Conservation (phyloP, 2,888 invertebrate genomes). For the Torymus texanus region DNA sequence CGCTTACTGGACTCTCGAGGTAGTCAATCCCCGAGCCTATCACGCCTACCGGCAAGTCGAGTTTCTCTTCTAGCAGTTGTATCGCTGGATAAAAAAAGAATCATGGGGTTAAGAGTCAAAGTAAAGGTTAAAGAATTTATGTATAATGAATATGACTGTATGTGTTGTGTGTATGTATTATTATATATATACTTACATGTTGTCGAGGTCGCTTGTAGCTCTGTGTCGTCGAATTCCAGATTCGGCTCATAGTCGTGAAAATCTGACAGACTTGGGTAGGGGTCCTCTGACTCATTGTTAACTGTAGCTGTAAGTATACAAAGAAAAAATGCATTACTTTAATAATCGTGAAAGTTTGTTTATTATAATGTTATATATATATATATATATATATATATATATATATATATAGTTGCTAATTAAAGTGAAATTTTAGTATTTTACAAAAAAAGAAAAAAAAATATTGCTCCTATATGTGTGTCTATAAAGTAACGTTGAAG, state of each 20-base stretch:
- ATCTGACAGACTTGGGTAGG: conserved; percentile 91
- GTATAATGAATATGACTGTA: conserved; percentile 26
- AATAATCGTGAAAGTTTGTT: too few species aligned
- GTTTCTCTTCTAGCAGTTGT: conserved; percentile 72
- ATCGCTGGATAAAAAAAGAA: conserved; percentile 63
- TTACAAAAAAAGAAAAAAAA: too few species aligned
- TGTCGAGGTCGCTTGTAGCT: conserved; percentile 83
- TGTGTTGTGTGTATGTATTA: neutral
- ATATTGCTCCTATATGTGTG: too few species aligned
- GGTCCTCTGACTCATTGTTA: conserved; percentile 81
- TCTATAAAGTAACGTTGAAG: neutral
- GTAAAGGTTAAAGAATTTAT: neutral
- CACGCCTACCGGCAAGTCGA: conserved; percentile 70
- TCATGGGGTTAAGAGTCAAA: neutral
- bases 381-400: too few species aligned
- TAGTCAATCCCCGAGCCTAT: conserved; percentile 73
- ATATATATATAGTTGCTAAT: too few species aligned
- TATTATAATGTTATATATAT: too few species aligned
- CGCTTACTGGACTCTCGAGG: conserved; percentile 84
- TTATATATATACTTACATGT: conserved; percentile 78
- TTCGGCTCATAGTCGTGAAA: conserved; percentile 96
- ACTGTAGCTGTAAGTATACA: conserved; percentile 27
- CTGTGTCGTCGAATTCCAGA: conserved; percentile 97
- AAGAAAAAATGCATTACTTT: neutral
- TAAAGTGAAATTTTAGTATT: too few species aligned